phyloP scores from a whole-genome alignment of 2,888 invertebrate genomes.

The Heliconius sara region DNA sequence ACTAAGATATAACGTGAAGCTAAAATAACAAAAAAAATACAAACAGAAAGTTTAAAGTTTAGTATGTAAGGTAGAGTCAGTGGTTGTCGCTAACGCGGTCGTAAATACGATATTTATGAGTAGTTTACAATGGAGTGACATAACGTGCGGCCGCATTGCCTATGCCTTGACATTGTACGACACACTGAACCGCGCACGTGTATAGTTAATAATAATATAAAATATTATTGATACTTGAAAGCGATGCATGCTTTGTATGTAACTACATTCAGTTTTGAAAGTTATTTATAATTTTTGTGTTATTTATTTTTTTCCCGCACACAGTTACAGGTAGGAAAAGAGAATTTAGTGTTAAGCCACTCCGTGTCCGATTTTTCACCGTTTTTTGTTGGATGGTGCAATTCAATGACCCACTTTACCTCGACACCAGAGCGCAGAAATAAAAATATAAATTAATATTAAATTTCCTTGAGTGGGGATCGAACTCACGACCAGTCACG shows the following conservation, averaged over 20 bases:
- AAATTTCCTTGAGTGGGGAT: too few species aligned
- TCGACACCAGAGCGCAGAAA: too few species aligned
- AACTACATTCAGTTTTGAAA: background rate
- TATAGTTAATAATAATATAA: conserved; percentile 68
- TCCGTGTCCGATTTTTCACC: too few species aligned
- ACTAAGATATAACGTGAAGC: too few species aligned
- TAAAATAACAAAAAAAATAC: background rate
- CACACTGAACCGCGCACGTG: conserved; percentile 76
- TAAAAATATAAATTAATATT: too few species aligned
- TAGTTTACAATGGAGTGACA: conserved; percentile 76
- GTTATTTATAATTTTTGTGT: background rate
- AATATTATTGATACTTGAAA: conserved; percentile 41
- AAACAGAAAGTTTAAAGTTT: background rate
- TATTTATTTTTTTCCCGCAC: too few species aligned
- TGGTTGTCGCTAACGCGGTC: conserved; percentile 31
- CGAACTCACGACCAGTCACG: too few species aligned
- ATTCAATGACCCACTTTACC: too few species aligned
- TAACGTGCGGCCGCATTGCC: conserved; percentile 62
- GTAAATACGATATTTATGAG: conserved; percentile 71
- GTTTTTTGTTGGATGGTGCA: too few species aligned
- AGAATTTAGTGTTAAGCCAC: too few species aligned
- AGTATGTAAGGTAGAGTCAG: background rate
- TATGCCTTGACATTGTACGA: conserved; percentile 81
- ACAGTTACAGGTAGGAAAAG: too few species aligned
- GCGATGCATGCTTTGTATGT: conserved; percentile 29